Percentiles rank a stretch among this genome's conserved stretches.
Evolutionary conservation across 1,140 invertebrate genomes (phyloP).

Genomic region (Saccostrea cuccullata): DNA sequence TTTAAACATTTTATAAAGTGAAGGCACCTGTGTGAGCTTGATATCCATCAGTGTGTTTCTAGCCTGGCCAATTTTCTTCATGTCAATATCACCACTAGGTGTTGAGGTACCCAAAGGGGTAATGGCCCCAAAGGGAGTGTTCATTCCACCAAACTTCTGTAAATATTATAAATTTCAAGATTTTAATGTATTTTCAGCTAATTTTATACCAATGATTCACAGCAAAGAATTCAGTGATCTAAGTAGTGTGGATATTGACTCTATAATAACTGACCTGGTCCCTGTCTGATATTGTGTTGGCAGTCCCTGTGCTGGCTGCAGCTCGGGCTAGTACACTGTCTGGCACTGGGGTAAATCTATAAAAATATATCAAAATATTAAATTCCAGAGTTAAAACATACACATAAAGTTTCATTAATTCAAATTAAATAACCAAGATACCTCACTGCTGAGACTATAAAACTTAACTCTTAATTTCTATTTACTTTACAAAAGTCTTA

Average conservation of each 20-base stretch:
- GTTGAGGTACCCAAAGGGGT: conserved; percentile 85
- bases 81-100: conserved; percentile 95
- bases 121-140: conserved; percentile 81
- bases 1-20: too few relatives aligned
- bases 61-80: conserved; percentile 99
- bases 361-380: neutral
- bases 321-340: conserved; percentile 95
- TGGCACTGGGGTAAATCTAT: conserved; percentile 94
- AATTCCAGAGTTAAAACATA: neutral
- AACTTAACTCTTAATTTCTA: neutral
- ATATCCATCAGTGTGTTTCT: conserved; percentile 99
- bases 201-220: too few relatives aligned
- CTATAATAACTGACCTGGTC: conserved; percentile 82
- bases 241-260: neutral
- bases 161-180: conserved; percentile 15
- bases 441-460: neutral
- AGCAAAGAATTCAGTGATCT: too few relatives aligned
- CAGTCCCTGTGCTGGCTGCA: conserved; percentile 88
- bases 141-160: conserved; percentile 75
- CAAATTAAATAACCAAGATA: neutral
- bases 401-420: neutral
- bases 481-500: conserved; percentile 62
- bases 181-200: too few relatives aligned
- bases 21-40: conserved; percentile 91
- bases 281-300: conserved; percentile 89